Conservation (phyloP, 2,113 vertebrate genomes). For the Plecturocebus donacophilus region DNA sequence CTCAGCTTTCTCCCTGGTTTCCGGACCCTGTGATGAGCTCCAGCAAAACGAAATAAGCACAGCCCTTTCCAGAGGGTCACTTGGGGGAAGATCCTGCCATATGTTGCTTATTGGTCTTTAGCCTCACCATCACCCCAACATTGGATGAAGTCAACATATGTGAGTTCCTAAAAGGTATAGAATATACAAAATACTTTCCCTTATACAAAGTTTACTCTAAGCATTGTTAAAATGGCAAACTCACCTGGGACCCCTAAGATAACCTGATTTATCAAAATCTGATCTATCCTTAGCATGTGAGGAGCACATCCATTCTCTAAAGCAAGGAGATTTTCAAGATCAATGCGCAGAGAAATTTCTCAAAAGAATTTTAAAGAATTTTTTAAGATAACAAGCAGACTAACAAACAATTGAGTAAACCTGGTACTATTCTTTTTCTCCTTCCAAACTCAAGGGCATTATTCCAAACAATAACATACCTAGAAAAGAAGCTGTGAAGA, state of each 20-base stretch:
- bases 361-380: background rate
- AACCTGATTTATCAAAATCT: conserved; percentile 39
- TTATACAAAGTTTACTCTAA: conserved; percentile 23
- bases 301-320: background rate
- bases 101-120: conserved; percentile 10
- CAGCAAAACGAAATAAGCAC: background rate
- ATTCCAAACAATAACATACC: background rate
- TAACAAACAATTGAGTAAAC: background rate
- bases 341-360: conserved; percentile 13
- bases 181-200: background rate
- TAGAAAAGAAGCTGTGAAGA: background rate
- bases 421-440: background rate
- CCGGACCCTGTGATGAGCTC: background rate
- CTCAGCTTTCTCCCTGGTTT: background rate
- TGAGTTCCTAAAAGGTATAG: background rate
- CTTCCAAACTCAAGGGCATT: background rate
- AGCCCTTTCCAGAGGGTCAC: conserved; percentile 9
- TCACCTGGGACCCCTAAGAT: background rate
- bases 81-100: background rate
- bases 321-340: conserved; percentile 17
- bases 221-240: background rate
- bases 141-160: background rate
- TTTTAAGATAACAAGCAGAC: conserved; percentile 29
- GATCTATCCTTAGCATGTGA: background rate
- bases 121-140: background rate